Base-by-base conservation (phyloP, 2,888 invertebrate species). In the Petrolisthes manimaculis region DNA sequence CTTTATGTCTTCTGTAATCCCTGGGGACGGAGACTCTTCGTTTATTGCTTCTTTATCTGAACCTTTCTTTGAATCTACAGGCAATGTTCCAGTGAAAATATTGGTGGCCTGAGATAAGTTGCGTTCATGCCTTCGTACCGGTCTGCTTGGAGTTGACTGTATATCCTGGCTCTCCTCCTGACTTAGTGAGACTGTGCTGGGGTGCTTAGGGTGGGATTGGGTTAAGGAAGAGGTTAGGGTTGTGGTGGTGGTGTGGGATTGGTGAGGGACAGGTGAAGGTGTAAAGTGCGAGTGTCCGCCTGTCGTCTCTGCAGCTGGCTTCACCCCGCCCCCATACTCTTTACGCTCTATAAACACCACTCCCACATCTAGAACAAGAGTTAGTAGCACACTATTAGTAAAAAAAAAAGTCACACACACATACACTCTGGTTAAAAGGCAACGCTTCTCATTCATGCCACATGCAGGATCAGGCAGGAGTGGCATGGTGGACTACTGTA, bases 321-420 rank as follows among this genome's bases (percentile, higher is more conserved):
- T 90, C 90, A 88, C 90, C 90, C 90, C 84, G 90, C 90, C 90
- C 90, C 90, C 87, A 90, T 88, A 88, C 84, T 90, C 90, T 90
- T 90, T 90, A 90, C 81, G 90, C 83, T 90, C 90, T 90, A 88
- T 90, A 90, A 90, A 90, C 90, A 90, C 90, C 90, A 90, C 90
- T 90, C 90, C 90, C 90, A 90, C 90, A 90, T 90, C 90, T 90
- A 90, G 90, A 90, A 90, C 90, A 90, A 90, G 90, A 90, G 90
- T 90, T 90, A 90, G 90, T 90, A 90, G 88, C 85, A 88, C 86
- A 90, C 90, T 90, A 90, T 90, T 90, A 90, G 90, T 90, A 84
- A 87, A 61, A 71, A 71, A 71, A 37, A 12, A 88, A 85, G 55
- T 85, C 89, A 85, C 86, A 89, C 86, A 69, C 84, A 86, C 86